A percentile compares a stretch with the other conserved stretches of the same genome.
Evolutionary conservation across 2,888 invertebrate species (phyloP).

Genomic region (Erebia aethiops): DNA sequence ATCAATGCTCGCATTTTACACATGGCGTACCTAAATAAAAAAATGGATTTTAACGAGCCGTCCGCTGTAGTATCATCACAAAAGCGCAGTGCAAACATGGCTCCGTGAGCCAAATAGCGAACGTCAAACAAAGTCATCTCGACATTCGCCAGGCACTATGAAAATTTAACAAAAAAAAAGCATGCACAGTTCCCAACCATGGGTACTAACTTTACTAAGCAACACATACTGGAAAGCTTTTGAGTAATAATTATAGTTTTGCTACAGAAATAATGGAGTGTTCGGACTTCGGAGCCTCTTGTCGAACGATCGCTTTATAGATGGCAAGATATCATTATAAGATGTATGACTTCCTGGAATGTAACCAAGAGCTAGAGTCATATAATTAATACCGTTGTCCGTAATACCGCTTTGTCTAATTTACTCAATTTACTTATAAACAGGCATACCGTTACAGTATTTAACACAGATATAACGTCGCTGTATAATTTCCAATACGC

Average conservation of each 20-base stretch:
- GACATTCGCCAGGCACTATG: conserved; percentile 25
- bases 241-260: conserved; percentile 6
- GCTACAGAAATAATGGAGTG: conserved; percentile 21
- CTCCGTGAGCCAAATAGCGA: conserved; percentile 61
- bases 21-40: too few species aligned
- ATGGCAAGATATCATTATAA: conserved; percentile 41
- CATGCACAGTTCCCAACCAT: not conserved
- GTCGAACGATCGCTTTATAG: conserved; percentile 38
- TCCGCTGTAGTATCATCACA: conserved; percentile 52
- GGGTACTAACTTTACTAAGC: not conserved
- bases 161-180: conserved; percentile 25
- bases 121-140: conserved; percentile 58
- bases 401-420: conserved; percentile 32
- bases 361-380: conserved; percentile 33
- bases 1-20: too few species aligned
- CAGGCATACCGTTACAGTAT: conserved; percentile 30
- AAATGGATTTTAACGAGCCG: conserved; percentile 39
- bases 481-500: conserved; percentile 34
- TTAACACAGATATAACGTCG: conserved; percentile 30
- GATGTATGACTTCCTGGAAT: conserved; percentile 45
- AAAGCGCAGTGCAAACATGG: conserved; percentile 65
- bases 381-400: conserved; percentile 32
- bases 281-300: conserved; percentile 33
- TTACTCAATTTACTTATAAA: conserved; percentile 34
- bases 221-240: conserved; percentile 3